Evolutionary conservation across 2,797 vertebrate species (phyloP).

Genomic region (Amblyraja radiata): DNA sequence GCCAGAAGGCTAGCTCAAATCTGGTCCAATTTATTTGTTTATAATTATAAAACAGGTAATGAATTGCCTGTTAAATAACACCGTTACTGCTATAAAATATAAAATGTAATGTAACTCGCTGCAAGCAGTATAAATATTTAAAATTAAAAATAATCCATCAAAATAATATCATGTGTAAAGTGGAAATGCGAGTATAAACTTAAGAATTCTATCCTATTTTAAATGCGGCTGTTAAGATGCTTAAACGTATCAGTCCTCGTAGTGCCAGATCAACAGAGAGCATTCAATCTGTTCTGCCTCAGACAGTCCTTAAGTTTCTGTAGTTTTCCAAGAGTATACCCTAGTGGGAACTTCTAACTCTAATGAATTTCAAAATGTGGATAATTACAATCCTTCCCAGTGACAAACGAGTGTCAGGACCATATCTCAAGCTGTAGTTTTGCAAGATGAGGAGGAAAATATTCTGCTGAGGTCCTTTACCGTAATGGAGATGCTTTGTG

Average conservation of each 20-base stretch:
- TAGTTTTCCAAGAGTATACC: conserved; percentile 10
- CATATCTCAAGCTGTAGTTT: not conserved
- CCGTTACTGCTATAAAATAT: not conserved
- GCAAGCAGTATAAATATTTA: not conserved
- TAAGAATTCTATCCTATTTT: not conserved
- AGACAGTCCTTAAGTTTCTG: not conserved
- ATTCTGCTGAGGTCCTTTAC: not conserved
- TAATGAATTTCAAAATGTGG: not conserved
- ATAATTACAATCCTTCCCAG: not conserved
- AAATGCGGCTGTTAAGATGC: conserved; percentile 15
- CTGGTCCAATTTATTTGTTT: no score
- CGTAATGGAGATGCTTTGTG: not conserved
- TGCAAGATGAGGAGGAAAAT: not conserved
- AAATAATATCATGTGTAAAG: not conserved
- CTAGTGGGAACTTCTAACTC: conserved; percentile 4
- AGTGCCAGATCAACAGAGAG: not conserved
- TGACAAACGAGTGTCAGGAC: not conserved
- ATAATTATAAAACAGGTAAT: not conserved
- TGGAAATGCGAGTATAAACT: not conserved
- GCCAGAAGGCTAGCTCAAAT: no score
- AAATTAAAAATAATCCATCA: not conserved
- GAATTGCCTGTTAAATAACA: not conserved
- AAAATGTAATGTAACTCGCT: not conserved
- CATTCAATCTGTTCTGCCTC: not conserved
- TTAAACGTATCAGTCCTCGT: not conserved